Evolutionary conservation across 2,113 vertebrate genomes (phyloP), one percentile per base, ranked within the genome.

Genomic region (Tichodroma muraria): DNA sequence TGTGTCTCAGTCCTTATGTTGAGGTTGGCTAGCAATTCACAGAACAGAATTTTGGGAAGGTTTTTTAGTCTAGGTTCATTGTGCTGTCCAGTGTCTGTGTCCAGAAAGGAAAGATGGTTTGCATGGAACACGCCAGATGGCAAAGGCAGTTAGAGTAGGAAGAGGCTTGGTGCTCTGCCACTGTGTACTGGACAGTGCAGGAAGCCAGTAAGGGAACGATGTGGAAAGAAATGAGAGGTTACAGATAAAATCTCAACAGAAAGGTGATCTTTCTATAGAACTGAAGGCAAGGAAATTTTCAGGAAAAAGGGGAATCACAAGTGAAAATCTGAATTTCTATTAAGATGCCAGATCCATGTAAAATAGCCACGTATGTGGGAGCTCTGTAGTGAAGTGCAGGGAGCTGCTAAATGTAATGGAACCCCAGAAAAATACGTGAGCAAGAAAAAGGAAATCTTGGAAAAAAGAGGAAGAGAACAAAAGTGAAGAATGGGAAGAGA

Each of bases 101-200:
- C 80, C 79, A 94, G 75, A 80, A 82, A 80, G 42, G 28, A 85
- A 90, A 88, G 53, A 80, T 83, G 50, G 73, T 73, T 35, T 8
- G 5, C 35, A 60, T 1, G 61, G 56, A 71, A 37, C 33, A 27
- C 2, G 16, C n/a, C 91, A 94, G 92, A 96, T 91, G 93, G 92
- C 64, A 87, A 91, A 88, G 33, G 52, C 65, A 83, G 63, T 89
- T 89, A 86, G 27, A 84, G 44, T 37, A 49, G 52, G 44, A 92
- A 88, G 69, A 92, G 49, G 23, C 18, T 87, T 92, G 94, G 68
- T 91, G 53, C 31, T 85, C 88, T 94, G 91, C 88, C 89, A 90
- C 25, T 45, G 9, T 28, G 37, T 63, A 10, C 24, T 38, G 66
- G 47, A 40, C 22, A 68, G 50, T 24, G 22, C 31, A 80, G 82